phyloP scores from a whole-genome alignment of 2,797 vertebrate genomes.

The Hemibagrus guttatus region DNA sequence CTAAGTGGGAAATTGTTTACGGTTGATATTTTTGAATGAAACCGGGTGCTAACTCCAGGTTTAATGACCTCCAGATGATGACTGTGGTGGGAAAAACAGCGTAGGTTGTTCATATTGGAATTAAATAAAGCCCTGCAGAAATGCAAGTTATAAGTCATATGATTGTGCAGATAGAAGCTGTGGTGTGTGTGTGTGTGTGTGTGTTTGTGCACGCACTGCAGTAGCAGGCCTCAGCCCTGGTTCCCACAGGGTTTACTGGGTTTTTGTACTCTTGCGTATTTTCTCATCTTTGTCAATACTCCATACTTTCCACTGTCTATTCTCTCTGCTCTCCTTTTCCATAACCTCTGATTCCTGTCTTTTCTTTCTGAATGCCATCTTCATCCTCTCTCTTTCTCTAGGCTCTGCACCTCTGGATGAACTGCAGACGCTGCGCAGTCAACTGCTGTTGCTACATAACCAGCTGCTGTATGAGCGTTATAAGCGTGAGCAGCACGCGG shows the following conservation, averaged over 20 bases:
- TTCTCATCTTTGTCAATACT: background rate
- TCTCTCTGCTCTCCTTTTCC: background rate
- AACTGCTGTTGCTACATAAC: constrained; percentile 93
- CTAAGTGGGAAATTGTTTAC: background rate
- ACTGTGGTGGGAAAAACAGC: constrained; percentile 23
- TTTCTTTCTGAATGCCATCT: background rate
- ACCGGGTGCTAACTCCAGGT: background rate
- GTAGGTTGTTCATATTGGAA: constrained; percentile 25
- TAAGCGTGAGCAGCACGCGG: constrained; percentile 95
- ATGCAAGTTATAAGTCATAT: constrained; percentile 58
- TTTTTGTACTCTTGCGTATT: background rate
- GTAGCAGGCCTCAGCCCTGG: background rate
- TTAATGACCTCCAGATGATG: constrained; percentile 55
- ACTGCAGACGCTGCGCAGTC: constrained; percentile 90
- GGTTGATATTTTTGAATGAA: background rate
- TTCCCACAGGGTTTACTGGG: background rate
- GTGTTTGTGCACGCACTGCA: background rate
- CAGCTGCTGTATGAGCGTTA: constrained; percentile 95
- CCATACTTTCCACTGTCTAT: background rate
- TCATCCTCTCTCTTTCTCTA: constrained; percentile 55
- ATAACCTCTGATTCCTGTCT: background rate
- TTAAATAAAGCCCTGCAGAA: constrained; percentile 47
- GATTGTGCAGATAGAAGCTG: constrained; percentile 5
- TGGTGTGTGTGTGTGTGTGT: background rate
- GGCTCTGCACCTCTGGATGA: constrained; percentile 92